Percentiles rank a stretch among this genome's conserved stretches.
Conservation (phyloP, 64 coral and sea anemone species). For the Acropora yongei region DNA sequence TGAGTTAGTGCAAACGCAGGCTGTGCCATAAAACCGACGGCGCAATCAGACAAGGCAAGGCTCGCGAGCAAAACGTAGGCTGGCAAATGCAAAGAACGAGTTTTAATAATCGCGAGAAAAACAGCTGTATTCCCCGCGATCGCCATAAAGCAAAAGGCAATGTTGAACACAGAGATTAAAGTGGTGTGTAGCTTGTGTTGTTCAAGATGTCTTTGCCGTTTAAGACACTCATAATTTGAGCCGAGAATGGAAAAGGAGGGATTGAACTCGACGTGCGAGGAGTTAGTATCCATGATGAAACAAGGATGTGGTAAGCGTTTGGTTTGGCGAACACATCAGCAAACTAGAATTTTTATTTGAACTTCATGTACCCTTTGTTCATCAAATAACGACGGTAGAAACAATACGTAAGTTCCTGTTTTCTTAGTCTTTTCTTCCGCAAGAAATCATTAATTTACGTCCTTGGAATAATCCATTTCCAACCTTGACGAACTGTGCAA, state of each 20-base stretch:
- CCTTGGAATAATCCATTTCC: background rate
- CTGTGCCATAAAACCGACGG: background rate
- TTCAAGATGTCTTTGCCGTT: slow-evolving; percentile 1
- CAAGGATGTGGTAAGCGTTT: background rate
- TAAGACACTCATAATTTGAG: background rate
- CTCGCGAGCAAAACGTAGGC: background rate
- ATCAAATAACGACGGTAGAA: background rate
- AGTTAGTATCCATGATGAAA: background rate
- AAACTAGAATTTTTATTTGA: background rate
- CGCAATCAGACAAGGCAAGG: background rate
- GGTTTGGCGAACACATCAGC: background rate
- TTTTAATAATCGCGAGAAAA: background rate
- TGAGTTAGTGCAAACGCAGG: background rate
- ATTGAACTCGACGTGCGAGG: background rate
- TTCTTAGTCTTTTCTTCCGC: background rate
- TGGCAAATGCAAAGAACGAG: background rate
- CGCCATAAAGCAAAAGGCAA: background rate
- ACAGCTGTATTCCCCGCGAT: background rate
- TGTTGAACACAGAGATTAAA: background rate
- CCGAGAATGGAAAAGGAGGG: background rate
- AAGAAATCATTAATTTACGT: background rate
- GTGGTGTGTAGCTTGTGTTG: background rate
- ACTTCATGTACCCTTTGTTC: background rate
- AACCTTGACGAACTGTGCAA: background rate
- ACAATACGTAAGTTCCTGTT: background rate